Base-by-base conservation (phyloP, 1,140 invertebrate genomes). In the Trichogramma pretiosum region DNA sequence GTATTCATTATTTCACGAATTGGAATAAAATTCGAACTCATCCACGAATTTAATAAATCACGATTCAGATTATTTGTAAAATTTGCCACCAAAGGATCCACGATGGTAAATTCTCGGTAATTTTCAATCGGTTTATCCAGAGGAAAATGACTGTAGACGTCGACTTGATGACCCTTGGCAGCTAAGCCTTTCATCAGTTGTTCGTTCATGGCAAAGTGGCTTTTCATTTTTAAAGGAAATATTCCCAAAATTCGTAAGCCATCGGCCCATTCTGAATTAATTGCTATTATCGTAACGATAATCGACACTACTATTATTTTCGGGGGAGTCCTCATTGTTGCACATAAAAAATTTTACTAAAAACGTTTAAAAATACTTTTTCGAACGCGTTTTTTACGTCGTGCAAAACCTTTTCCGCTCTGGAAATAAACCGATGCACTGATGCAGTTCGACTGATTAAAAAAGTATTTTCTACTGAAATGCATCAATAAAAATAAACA, bases 91-190 rank as follows among this genome's bases (percentile, higher is more conserved):
- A 58, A 0, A 1, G 40, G 49, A 1, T 57, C 63, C 0, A 22
- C 26, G 2, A 68, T 1, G 23, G 57, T 65, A 3, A 64, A 47
- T 16, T 65, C 60, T 0, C n/a, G 57, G 36, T 68, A 67, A 58
- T 73, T 72, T 0, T 51, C 43, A 16, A 58, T 41, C 2, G 60
- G 58, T 7, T 62, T 60, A 28, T 67, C 64, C n/a, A 52, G n/a
- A 0, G 68, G 64, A 44, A 68, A 72, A 13, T 67, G 61, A 2
- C 59, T 56, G 4, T 73, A 37, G 0, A 73, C 61, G 16, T 67
- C 65, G 0, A 75, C 60, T 16, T 64, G 57, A 50, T 75, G 73
- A 3, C 73, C 73, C 3, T 59, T 59, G 13, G 44, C 52, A 3
- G 68, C 70, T 0, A 75, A 47, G 9, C 37, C 58, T 23, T 59